phyloP scores from a whole-genome alignment of 2,888 invertebrate species.

The Digitonthophagus gazella region DNA sequence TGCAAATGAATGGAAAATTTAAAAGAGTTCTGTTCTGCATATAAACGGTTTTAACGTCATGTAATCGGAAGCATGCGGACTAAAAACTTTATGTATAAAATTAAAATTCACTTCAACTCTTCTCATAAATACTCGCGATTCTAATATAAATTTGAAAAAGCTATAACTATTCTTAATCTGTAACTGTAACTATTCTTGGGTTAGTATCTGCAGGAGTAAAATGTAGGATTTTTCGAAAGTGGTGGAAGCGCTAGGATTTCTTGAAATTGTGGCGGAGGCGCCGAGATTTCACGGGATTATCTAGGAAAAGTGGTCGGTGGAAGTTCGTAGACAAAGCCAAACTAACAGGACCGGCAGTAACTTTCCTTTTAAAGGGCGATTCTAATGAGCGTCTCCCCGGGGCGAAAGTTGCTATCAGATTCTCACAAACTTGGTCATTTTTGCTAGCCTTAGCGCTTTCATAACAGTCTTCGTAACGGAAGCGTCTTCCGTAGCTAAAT shows the following conservation, averaged over 20 bases:
- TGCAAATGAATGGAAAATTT: neutral
- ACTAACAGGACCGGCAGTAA: conserved; percentile 9
- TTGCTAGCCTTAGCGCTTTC: neutral
- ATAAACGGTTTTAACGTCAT: neutral
- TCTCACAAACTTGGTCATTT: conserved; percentile 1
- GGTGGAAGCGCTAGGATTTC: conserved; percentile 7
- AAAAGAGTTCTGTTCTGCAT: neutral
- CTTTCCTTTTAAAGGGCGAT: conserved; percentile 15
- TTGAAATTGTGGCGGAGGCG: conserved; percentile 4
- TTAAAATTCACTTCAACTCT: too few species aligned
- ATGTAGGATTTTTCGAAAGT: neutral
- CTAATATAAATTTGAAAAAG: neutral
- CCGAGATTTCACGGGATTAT: conserved; percentile 9
- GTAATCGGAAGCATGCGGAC: neutral
- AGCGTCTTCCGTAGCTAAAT: neutral
- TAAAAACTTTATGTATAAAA: neutral
- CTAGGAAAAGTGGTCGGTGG: conserved; percentile 6
- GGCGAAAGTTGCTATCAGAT: conserved; percentile 9
- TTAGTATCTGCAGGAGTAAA: too few species aligned
- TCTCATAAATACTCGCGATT: too few species aligned
- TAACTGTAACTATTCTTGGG: too few species aligned
- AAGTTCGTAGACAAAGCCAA: conserved; percentile 13
- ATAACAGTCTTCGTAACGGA: neutral
- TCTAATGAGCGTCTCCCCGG: conserved; percentile 11
- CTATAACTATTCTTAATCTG: neutral